Conservation (phyloP, 1,140 invertebrate species). For the Harlomillsia oculata region DNA sequence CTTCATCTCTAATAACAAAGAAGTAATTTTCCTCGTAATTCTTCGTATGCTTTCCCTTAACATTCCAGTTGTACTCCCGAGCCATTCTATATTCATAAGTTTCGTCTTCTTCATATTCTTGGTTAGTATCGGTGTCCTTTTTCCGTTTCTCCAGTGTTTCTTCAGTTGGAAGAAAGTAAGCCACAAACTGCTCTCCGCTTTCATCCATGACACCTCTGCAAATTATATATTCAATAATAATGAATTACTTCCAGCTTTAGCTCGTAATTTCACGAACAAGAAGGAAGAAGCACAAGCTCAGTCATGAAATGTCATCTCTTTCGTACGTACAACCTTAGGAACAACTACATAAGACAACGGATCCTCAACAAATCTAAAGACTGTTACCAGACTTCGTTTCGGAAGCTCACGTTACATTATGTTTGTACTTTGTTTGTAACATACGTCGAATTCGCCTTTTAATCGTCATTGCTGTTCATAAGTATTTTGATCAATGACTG, state of each 20-base stretch:
- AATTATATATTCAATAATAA: too few species aligned
- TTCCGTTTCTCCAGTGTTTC: constrained; percentile 81
- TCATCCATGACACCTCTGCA: constrained; percentile 91
- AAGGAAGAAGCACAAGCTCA: too few species aligned
- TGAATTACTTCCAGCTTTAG: too few species aligned
- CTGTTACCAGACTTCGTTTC: too few species aligned
- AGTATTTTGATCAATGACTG: background rate
- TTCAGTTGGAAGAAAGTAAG: constrained; percentile 91
- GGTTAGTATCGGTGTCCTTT: constrained; percentile 60
- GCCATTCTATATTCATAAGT: constrained; percentile 93
- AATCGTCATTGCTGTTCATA: constrained; percentile 17
- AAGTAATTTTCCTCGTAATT: constrained; percentile 99
- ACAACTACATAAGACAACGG: too few species aligned
- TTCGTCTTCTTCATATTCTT: constrained; percentile 84
- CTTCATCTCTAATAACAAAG: constrained; percentile 76
- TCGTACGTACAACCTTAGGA: too few species aligned
- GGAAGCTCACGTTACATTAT: too few species aligned
- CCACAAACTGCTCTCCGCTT: constrained; percentile 96
- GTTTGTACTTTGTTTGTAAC: too few species aligned
- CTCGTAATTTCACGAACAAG: too few species aligned
- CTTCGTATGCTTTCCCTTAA: constrained; percentile 94
- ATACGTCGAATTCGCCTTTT: constrained; percentile 34
- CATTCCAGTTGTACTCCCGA: constrained; percentile 95
- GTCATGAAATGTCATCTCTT: too few species aligned
- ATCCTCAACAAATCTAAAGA: too few species aligned